Conservation (phyloP, 2,888 invertebrate genomes). For the Therioaphis trifolii region DNA sequence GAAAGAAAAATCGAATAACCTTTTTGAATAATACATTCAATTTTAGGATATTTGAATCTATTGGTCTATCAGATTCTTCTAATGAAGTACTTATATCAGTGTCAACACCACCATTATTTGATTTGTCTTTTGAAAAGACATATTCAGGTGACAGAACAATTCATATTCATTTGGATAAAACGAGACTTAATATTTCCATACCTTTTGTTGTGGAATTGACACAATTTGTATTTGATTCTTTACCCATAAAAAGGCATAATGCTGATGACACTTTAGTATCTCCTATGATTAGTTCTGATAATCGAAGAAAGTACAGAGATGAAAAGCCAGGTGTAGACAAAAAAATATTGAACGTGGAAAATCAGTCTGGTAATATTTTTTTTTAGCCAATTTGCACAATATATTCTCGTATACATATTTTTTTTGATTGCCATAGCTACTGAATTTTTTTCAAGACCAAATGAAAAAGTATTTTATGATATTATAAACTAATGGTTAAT, state of each 20-base stretch:
- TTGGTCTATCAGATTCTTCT: constrained; percentile 45
- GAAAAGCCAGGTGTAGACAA: constrained; percentile 18
- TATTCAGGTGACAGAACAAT: constrained; percentile 74
- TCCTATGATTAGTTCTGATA: constrained; percentile 13
- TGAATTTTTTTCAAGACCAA: too few species aligned
- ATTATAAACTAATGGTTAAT: background rate
- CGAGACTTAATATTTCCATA: constrained; percentile 79
- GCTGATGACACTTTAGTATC: constrained; percentile 34
- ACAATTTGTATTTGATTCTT: constrained; percentile 74
- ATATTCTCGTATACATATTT: too few species aligned
- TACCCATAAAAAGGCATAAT: constrained; percentile 74
- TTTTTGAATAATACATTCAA: background rate
- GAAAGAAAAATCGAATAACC: too few species aligned
- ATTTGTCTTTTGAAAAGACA: constrained; percentile 76
- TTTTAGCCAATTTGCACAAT: too few species aligned
- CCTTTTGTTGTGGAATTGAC: constrained; percentile 76
- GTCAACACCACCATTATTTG: constrained; percentile 79
- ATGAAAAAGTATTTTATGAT: too few species aligned
- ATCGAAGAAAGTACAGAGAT: constrained; percentile 30
- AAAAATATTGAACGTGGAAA: constrained; percentile 7
- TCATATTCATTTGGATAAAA: constrained; percentile 80
- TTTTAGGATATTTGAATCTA: constrained; percentile 54
- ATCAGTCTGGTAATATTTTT: constrained; percentile 45
- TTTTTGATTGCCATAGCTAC: too few species aligned
- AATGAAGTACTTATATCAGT: constrained; percentile 71